A percentile compares a stretch with the other conserved stretches of the same genome.
Conservation (phyloP, 2,888 invertebrate genomes). For the Pammene fasciana region DNA sequence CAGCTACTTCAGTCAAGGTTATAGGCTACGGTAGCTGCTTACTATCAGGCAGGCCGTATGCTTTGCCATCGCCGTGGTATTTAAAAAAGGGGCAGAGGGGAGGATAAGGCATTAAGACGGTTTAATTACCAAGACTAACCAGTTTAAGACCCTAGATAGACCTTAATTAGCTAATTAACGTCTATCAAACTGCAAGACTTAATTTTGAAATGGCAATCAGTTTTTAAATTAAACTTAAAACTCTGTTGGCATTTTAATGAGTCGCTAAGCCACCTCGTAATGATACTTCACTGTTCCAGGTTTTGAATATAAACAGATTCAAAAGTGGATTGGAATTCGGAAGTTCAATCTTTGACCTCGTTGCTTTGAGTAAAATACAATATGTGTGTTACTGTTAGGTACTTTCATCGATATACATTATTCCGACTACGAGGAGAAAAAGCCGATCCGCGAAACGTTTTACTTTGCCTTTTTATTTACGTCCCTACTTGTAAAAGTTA, state of each 20-base stretch:
- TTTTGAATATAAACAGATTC: no score
- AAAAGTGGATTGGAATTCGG: background rate
- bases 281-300: no score
- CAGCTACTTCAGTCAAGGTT: no score
- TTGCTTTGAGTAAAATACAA: background rate
- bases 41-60: no score
- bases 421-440: background rate
- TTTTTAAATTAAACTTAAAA: conserved; percentile 19
- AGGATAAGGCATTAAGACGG: background rate
- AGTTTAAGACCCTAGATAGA: no score
- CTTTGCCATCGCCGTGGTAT: no score
- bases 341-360: background rate
- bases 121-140: conserved; percentile 14
- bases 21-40: no score
- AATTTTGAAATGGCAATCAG: conserved; percentile 12
- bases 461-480: no score
- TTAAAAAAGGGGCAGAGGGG: no score
- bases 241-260: conserved; percentile 2
- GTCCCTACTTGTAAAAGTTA: no score
- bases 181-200: conserved; percentile 8
- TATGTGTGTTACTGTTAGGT: background rate
- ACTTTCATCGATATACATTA: background rate
- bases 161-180: conserved; percentile 7
- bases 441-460: no score
- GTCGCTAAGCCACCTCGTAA: conserved; percentile 1